Percentiles rank a stretch among this genome's conserved stretches.
These are phyloP conservation scores for Oreochromis tanganicae DNA, from an alignment of 2,113 vertebrate species.

Conservation along the genomic window DNA sequence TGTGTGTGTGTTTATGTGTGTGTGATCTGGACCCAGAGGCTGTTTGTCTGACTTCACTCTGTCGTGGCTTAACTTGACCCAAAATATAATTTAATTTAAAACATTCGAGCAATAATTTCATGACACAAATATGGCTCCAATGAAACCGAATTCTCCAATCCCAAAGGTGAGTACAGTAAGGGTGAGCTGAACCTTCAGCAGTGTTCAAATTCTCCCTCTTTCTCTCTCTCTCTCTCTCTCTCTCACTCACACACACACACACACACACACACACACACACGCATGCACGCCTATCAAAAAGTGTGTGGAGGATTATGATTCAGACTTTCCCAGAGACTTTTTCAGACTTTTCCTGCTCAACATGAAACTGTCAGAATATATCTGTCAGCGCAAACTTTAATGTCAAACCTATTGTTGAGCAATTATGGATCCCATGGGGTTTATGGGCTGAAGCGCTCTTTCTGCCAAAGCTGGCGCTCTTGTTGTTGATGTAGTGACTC, in stretches of 20 bases:
- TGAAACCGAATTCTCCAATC: conserved; percentile 29
- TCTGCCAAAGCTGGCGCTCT: neutral
- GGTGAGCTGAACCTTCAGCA: neutral
- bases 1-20: neutral
- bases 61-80: conserved; percentile 31
- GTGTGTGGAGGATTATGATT: neutral
- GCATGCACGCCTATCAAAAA: neutral
- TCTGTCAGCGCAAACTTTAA: neutral
- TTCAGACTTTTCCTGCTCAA: conserved; percentile 8
- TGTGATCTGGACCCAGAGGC: neutral
- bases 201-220: neutral
- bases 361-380: conserved; percentile 14
- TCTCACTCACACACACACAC: neutral
- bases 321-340: conserved; percentile 2
- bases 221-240: neutral
- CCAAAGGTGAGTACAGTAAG: conserved; percentile 13
- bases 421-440: neutral
- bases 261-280: neutral
- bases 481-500: neutral
- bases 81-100: conserved; percentile 53
- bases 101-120: conserved; percentile 51
- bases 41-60: conserved; percentile 40
- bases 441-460: neutral
- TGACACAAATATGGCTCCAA: conserved; percentile 31
- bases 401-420: neutral